Base-by-base conservation (phyloP, 2,113 vertebrate species). In the Rattus rattus region DNA sequence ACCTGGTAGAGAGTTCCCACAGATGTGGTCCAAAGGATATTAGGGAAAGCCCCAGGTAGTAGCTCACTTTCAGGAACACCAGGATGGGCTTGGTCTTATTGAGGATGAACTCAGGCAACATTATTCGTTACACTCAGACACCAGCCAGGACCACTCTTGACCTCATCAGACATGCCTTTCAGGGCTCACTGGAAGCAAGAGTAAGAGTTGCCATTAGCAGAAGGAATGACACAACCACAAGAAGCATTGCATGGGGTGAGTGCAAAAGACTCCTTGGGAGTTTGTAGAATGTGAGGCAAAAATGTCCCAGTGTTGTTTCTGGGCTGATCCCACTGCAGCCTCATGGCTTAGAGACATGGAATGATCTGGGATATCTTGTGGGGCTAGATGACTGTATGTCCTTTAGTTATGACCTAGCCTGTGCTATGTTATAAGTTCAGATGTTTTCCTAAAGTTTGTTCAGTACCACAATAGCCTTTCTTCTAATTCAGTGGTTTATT, bases 201-300 rank as follows among this genome's bases (percentile, higher is more conserved):
- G 5, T 2, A 26, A 7, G n/a, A 1, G 0, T 33, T 89, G 47
- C 59, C 1, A 0, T 69, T 22, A 33, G 49, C 20, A 49, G 56
- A 65, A 20, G 13, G 17, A 13, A 22, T 33, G 26, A 24, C 19
- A 39, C 26, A 83, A n/a, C 54, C 36, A 8, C 47, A 36, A 28
- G 17, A 63, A 85, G 52, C 1, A 0, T 12, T 43, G 33, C 24
- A 2, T 19, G 24, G 59, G 19, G 30, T 7, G 0, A 19, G n/a
- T 10, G 8, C 19, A 0, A 10, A 30, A 47, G 26, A 20, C 43
- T 36, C 1, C 36, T 26, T n/a, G 59, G 28, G 72, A 10, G 1
- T 59, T 16, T 63, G 59, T 6, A 2, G 43, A 67, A 36, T 22
- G 9, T 14, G 28, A 47, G 80, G 43, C 9, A n/a, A 19, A 6